Conservation (phyloP, 2,113 vertebrate genomes). For the Orycteropus afer region DNA sequence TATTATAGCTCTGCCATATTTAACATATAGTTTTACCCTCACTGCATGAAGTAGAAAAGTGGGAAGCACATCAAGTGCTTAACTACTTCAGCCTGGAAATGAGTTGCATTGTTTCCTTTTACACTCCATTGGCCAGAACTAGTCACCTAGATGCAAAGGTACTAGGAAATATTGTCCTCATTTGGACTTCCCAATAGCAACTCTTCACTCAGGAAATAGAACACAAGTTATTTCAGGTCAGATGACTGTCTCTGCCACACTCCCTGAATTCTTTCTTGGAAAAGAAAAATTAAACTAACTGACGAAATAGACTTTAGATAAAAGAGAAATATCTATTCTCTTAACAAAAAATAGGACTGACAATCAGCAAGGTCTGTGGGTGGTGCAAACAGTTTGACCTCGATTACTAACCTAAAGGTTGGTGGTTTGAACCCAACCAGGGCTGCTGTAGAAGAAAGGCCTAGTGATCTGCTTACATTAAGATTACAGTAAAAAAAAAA, state of each 20-base stretch:
- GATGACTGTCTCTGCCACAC: neutral
- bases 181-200: neutral
- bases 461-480: neutral
- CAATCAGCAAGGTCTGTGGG: neutral
- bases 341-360: neutral
- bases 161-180: neutral
- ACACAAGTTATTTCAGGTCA: neutral
- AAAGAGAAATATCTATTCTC: neutral
- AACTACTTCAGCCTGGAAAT: neutral
- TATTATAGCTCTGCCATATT: neutral
- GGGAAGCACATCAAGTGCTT: neutral
- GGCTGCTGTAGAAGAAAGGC: neutral
- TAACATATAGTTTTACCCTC: neutral
- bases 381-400: neutral
- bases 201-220: neutral
- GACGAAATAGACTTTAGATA: neutral
- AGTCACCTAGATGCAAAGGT: neutral
- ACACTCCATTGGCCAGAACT: neutral
- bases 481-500: too few species aligned
- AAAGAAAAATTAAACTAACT: neutral
- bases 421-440: neutral
- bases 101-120: neutral
- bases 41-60: neutral
- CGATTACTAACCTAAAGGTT: neutral
- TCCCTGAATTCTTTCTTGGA: neutral